Base-by-base conservation (phyloP, 2,113 vertebrate genomes). In the Pogona vitticeps region DNA sequence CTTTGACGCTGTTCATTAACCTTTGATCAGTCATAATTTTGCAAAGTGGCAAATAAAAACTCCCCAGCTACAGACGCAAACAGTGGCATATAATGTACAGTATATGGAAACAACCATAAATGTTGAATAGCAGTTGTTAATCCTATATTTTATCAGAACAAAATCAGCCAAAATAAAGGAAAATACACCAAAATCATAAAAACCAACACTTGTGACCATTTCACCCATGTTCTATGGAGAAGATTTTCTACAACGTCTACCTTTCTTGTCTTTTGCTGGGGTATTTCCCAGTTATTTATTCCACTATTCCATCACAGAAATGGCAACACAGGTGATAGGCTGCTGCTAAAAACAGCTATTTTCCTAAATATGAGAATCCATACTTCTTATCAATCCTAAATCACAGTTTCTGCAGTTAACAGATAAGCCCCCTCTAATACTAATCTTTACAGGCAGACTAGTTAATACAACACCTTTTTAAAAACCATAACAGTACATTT, bases 11-110 rank as follows among this genome's bases (percentile, higher is more conserved):
- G 7, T 0, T 12, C 6, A 12, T 42, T 72, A 33, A 79, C 40
- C 36, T 3, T n/a, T 0, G 4, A 76, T 0, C 46, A 1, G 31
- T 18, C 20, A 0, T 42, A 18, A 28, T 9, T 52, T 14, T 6
- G 4, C 0, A 10, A 14, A 36, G 13, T 17, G 4, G 26, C 46
- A 61, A 13, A 46, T n/a, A 83, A 59, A 1, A 36, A 80, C 36
- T 42, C 1, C 63, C 40, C 40, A 75, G 42, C 26, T 75, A 75
- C 40, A 52, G 28, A 15, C 28, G 12, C 23, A 28, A 23, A 76
- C 15, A 76, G 26, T 31, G 17, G 10, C 42, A 31, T 76, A 46
- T 76, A 52, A 46, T 52, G n/a, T 40, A 75, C 46, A 46, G 28
- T 6, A 75, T 75, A 46, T 28, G 28, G 75, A 76, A 76, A 31